Base-by-base conservation (phyloP, 2,888 invertebrate genomes). In the Pseudolycoriella hygida region DNA sequence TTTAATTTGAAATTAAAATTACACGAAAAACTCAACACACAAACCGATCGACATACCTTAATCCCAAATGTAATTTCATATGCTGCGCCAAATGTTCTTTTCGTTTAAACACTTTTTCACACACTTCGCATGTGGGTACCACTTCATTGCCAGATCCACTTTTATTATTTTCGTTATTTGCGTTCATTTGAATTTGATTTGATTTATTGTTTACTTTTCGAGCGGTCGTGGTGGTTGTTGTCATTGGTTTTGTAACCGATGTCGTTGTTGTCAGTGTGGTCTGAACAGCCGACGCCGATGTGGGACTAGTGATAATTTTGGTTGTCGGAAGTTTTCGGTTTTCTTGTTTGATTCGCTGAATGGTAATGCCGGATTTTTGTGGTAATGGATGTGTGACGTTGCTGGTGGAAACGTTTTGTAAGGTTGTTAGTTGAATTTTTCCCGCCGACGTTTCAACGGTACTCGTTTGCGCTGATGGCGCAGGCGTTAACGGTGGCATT, bases 51-150 rank as follows among this genome's bases (percentile, higher is more conserved):
- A 8, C 25, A 6, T 25, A 25, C 25, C 25, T 66, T 49, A 77
- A 68, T 5, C 78, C 78, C 0, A 74, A 73, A 53, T 79, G 79
- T 2, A 77, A 59, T 55, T 78, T 78, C 2, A 74, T 65, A 53
- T 79, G 79, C 51, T 79, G 80, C 47, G 74, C 75, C 1, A 80
- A 62, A 55, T 79, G 78, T 54, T 79, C 80, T 56, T 77, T 74
- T 51, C 79, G 67, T 55, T 78, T 78, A 54, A 80, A 80, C 1
- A 69, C 69, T 50, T 77, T 75, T 5, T 67, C 68, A 55, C 79
- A 80, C 14, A 72, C 64, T 34, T 72, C 71, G 53, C 77, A 78
- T 54, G 46, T 40, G 15, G 45, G 25, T 8, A 42, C 19, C 19
- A 37, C 44, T 20, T 39, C 10, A 20, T 43, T 43, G 14, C 15